These are phyloP conservation scores for Agriopis aurantiaria DNA, from an alignment of 2,888 invertebrate species.

Conservation along the genomic window DNA sequence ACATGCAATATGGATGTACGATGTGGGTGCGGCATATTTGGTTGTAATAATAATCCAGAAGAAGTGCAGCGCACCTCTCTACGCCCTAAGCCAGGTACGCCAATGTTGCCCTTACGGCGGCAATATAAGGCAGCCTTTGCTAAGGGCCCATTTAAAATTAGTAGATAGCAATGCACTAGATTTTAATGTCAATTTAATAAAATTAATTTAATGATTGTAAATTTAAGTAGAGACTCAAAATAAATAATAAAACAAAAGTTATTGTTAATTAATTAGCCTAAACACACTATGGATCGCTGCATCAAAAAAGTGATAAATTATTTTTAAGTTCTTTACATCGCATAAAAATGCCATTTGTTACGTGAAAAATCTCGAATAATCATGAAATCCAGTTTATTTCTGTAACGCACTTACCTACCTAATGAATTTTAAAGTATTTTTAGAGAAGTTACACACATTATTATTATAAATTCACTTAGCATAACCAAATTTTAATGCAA, in stretches of 20 bases:
- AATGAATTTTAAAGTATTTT: background rate
- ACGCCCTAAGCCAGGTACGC: too few relatives aligned
- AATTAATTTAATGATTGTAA: too few relatives aligned
- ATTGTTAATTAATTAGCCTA: background rate
- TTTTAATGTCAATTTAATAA: too few relatives aligned
- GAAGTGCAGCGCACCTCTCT: too few relatives aligned
- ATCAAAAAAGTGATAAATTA: background rate
- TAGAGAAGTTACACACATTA: background rate
- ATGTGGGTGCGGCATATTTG: constrained; percentile 44
- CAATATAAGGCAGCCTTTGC: too few relatives aligned
- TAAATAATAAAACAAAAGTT: background rate
- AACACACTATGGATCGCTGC: background rate
- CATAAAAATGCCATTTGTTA: background rate
- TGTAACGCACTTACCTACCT: background rate
- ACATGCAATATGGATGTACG: constrained; percentile 46
- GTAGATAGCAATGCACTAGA: too few relatives aligned
- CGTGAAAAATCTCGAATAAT: background rate
- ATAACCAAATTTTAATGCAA: too few relatives aligned
- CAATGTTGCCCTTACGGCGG: too few relatives aligned
- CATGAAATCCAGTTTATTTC: background rate
- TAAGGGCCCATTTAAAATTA: too few relatives aligned
- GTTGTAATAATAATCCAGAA: background rate
- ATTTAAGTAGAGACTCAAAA: background rate
- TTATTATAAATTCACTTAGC: background rate
- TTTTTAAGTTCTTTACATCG: background rate